phyloP scores from a whole-genome alignment of 2,797 vertebrate genomes.

The Vultur gryphus region DNA sequence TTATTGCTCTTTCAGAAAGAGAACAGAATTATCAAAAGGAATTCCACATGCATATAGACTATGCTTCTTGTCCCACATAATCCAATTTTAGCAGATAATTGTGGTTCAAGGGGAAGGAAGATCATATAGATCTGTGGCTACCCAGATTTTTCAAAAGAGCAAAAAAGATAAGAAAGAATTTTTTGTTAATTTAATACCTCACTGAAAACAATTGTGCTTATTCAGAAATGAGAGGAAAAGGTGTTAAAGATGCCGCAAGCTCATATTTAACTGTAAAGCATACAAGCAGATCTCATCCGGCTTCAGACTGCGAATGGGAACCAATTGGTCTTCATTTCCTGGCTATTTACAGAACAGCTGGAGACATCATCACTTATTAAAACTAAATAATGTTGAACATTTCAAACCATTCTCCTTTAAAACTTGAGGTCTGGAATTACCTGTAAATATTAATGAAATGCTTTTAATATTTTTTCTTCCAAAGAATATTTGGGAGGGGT shows the following conservation, averaged over 20 bases:
- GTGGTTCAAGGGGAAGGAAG: neutral
- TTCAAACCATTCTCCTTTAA: neutral
- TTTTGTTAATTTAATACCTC: neutral
- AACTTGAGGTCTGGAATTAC: neutral
- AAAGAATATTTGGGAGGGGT: neutral
- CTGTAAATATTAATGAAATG: neutral
- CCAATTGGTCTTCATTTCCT: neutral
- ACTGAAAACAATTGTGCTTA: neutral
- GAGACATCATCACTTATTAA: neutral
- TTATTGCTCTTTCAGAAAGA: neutral
- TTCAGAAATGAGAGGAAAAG: neutral
- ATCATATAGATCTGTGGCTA: neutral
- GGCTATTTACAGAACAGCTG: neutral
- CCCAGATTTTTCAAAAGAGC: neutral
- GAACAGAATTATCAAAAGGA: neutral
- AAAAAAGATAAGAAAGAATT: neutral
- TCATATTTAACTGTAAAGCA: neutral
- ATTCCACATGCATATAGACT: neutral
- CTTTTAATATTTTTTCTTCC: neutral
- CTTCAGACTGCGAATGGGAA: neutral
- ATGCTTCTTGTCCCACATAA: neutral
- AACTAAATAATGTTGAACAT: neutral
- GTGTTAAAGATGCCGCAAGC: neutral
- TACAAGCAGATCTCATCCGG: neutral
- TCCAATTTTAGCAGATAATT: neutral